Evolutionary conservation across 2,797 vertebrate genomes (phyloP), one percentile per base, ranked within the genome.

Genomic region (Anableps anableps): DNA sequence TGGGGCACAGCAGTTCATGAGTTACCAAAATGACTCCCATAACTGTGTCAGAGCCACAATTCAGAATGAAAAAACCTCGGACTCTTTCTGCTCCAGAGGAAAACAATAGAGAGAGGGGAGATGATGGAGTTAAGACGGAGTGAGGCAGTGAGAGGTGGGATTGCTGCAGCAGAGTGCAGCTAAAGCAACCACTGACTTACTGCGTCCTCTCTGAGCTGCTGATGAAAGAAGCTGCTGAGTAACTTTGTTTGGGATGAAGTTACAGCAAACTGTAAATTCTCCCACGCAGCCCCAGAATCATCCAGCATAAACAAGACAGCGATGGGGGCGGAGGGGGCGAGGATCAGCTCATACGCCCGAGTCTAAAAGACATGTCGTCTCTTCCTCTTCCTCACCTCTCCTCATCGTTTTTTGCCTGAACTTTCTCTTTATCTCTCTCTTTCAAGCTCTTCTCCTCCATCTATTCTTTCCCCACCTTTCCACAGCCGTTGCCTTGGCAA

Each of bases 401-500:
- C 60, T 29, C 68, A 21, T 53, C 43, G 16, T 76, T 79, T 80
- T 77, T 76, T 71, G 23, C 2, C 62, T 79, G 47, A 74, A 51
- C 60, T 23, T 74, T 53, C 73, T 79, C 74, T 51, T 55, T 73
- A 43, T 79, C 26, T 58, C 53, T 48, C 34, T 72, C 68, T 55
- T 53, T 0, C 72, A n/a, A 53, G 31, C 64, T 19, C 72, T 64
- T 36, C 58, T 41, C 41, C 53, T 70, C 76, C 73, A 19, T 85
- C 82, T 79, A 75, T 83, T 76, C 50, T 36, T 75, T 89, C 86
- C 79, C 91, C 91, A 93, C 88, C 92, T 91, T 92, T 92, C 93
- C 87, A 94, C 88, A 88, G 91, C 95, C 92, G 95, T 96, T 96
- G 95, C 96, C 95, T 90, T 96, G 96, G 96, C 95, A 96, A 96